phyloP scores from a whole-genome alignment of 92 coral and sea anemone species.

The Parazoanthus darwini region DNA sequence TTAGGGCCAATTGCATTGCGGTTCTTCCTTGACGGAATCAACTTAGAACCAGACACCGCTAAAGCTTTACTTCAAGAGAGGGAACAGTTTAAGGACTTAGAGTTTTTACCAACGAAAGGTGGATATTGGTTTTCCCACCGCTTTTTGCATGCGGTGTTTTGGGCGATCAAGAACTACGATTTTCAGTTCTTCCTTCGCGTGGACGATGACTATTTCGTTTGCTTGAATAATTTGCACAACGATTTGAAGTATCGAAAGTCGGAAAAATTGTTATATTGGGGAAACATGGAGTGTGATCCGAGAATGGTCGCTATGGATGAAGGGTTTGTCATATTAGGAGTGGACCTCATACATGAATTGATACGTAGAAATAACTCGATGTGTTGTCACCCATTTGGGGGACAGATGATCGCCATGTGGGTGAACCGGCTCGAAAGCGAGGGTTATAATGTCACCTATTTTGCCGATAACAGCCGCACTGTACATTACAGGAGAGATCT shows the following conservation, averaged over 20 bases:
- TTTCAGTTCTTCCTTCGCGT: slow-evolving; percentile 47
- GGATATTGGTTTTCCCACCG: slow-evolving; percentile 53
- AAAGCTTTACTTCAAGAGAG: slow-evolving; percentile 32
- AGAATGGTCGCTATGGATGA: slow-evolving; percentile 61
- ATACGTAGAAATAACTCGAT: slow-evolving; percentile 47
- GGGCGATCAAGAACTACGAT: slow-evolving; percentile 53
- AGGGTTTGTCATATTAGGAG: slow-evolving; percentile 44
- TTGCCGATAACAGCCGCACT: slow-evolving; percentile 48
- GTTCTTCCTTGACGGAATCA: slow-evolving; percentile 51
- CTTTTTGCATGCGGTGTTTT: slow-evolving; percentile 43
- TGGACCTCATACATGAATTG: slow-evolving; percentile 46
- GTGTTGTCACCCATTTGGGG: slow-evolving; percentile 54
- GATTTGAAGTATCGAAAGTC: slow-evolving; percentile 52
- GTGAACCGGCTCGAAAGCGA: slow-evolving; percentile 46
- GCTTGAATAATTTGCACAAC: slow-evolving; percentile 51
- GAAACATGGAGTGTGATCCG: slow-evolving; percentile 45
- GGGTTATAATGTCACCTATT: slow-evolving; percentile 44
- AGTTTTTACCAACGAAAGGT: slow-evolving; percentile 31
- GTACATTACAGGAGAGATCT: slow-evolving; percentile 29
- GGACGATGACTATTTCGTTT: slow-evolving; percentile 60
- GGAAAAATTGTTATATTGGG: slow-evolving; percentile 59
- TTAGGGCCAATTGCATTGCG: slow-evolving; percentile 44
- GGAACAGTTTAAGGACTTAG: slow-evolving; percentile 27
- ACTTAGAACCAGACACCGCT: slow-evolving; percentile 17
- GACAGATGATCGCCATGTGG: slow-evolving; percentile 62